Evolutionary conservation across 2,888 invertebrate species (phyloP), one percentile per base, ranked within the genome.

Genomic region (Drosophila greeni): DNA sequence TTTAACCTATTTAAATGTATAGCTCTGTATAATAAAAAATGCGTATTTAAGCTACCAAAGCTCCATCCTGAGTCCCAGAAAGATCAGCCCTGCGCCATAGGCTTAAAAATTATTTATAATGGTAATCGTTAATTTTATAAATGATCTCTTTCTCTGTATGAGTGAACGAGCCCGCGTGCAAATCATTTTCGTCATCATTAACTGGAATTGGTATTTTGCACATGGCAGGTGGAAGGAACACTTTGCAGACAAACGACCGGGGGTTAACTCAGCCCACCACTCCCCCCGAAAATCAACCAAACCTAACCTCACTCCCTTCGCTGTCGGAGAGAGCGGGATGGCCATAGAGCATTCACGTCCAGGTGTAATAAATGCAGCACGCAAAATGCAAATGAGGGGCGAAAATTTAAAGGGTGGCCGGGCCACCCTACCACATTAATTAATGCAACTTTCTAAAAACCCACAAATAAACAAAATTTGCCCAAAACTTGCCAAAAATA

Each of bases 301-400:
- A 39, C 18, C 45, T 16, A 36, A 14, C 34, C 59, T 42, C 52
- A 31, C 26, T 12, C 56, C 37, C 53, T 23, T 16, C 11, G 6
- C n/a, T 36, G 34, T 61, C 16, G 23, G 62, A 23, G 5, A 7
- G 62, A 62, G 23, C 18, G 42, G 16, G 43, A 37, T 31, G 29
- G 64, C 36, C 31, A 18, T 52, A 51, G 5, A 23, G 16, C 20
- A 56, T 29, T 53, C 65, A 56, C 48, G 54, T 64, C 65, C 79
- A 76, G 76, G 76, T 76, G 76, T 77, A 77, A 76, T 70, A 79
- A 74, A 72, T 82, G 80, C 80, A 70, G 52, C 80, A 79, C 76
- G 80, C 78, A 76, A 78, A 67, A 82, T 82, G 82, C 69, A 78
- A 78, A 79, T 82, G 69, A 59, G 65, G 8, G 37, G 40, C 36